Conservation (phyloP, 1,140 invertebrate genomes). For the Parapsyche elsis region DNA sequence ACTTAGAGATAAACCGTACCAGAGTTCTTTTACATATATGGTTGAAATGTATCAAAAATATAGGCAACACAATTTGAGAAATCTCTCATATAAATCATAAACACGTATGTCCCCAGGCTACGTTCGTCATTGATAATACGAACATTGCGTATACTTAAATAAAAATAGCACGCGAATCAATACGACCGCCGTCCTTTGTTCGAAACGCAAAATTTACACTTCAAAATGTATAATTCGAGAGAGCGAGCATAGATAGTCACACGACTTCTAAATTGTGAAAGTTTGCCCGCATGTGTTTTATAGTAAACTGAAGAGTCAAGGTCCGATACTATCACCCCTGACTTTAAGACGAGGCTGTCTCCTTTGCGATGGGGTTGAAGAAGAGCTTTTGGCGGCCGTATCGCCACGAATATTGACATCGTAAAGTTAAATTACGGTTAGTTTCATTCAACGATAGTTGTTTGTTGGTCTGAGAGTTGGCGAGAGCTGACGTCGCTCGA, state of each 20-base stretch:
- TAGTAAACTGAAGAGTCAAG: not conserved
- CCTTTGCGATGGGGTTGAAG: constrained; percentile 15
- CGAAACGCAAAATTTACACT: not conserved
- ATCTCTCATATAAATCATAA: not conserved
- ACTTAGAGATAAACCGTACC: no score
- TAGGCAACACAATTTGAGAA: not conserved
- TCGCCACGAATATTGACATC: constrained; percentile 39
- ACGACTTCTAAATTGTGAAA: not conserved
- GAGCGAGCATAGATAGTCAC: not conserved
- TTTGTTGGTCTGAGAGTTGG: constrained; percentile 27
- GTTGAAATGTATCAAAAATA: no score
- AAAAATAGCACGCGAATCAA: not conserved
- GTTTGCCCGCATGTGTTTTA: not conserved
- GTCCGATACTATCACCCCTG: constrained; percentile 9
- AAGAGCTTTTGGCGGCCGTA: constrained; percentile 24
- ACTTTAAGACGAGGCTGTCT: constrained; percentile 25
- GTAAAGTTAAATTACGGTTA: constrained; percentile 43
- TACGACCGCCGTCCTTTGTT: not conserved
- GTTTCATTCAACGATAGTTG: constrained; percentile 44
- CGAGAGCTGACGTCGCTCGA: constrained; percentile 22
- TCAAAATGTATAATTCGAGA: not conserved
- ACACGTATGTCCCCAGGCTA: not conserved
- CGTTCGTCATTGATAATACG: not conserved
- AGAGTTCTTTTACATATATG: no score
- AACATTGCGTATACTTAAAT: not conserved